Percentiles rank a stretch among this genome's conserved stretches.
Evolutionary conservation across 2,797 vertebrate species (phyloP).

Genomic region (Neosilurus hyrtlii): DNA sequence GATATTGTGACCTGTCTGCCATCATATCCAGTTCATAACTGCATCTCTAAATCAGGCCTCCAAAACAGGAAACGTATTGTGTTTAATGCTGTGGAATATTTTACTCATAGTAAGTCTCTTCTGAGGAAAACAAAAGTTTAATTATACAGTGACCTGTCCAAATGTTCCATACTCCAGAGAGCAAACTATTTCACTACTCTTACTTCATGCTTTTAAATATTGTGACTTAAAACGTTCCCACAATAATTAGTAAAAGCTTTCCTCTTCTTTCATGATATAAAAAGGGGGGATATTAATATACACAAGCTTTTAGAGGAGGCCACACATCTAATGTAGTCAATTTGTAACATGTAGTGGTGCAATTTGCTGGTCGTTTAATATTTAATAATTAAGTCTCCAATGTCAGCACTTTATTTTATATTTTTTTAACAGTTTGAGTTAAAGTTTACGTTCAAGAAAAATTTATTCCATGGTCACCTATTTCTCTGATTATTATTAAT

Average conservation of each 20-base stretch:
- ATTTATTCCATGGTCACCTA: too few relatives aligned
- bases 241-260: neutral
- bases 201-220: neutral
- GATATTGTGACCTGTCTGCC: neutral
- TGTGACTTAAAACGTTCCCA: neutral
- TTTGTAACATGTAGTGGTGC: neutral
- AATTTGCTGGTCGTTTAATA: neutral
- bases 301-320: slow-evolving; percentile 5
- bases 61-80: neutral
- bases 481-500: too few relatives aligned
- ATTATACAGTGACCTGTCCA: neutral
- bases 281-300: neutral
- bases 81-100: neutral
- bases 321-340: neutral
- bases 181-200: neutral
- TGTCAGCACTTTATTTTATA: too few relatives aligned
- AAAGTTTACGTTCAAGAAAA: too few relatives aligned
- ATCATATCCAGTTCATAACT: neutral
- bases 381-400: neutral
- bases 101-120: neutral
- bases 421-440: too few relatives aligned
- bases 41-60: neutral
- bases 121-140: slow-evolving; percentile 11
- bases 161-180: neutral
- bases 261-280: neutral